phyloP scores from a whole-genome alignment of 2,797 vertebrate genomes.

The Sebastes hubbsi region DNA sequence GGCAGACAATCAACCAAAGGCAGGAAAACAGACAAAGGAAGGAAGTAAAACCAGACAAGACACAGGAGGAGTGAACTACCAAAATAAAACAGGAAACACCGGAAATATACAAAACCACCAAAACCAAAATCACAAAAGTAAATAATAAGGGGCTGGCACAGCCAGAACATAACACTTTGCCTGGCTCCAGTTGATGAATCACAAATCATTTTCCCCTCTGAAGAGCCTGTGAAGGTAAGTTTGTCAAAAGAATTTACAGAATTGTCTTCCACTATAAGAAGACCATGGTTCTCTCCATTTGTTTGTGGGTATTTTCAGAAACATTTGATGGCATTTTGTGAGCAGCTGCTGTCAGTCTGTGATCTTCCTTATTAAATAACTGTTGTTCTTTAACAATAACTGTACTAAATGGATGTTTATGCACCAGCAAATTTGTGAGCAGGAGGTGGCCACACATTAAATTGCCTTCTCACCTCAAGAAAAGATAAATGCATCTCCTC shows the following conservation, averaged over 20 bases:
- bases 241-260: not conserved
- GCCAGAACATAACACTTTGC: no score
- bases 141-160: no score
- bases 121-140: no score
- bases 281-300: not conserved
- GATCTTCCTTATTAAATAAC: not conserved
- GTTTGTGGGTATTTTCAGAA: not conserved
- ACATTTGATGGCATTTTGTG: not conserved
- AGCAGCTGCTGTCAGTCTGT: not conserved
- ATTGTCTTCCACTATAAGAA: not conserved
- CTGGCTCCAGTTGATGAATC: constrained; percentile 35
- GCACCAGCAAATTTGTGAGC: not conserved
- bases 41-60: no score
- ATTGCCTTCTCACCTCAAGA: not conserved
- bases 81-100: no score
- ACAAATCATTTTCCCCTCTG: not conserved
- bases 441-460: not conserved
- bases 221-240: not conserved
- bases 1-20: no score
- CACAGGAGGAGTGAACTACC: no score
- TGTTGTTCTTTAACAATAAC: not conserved
- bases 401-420: no score
- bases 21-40: no score
- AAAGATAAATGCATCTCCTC: not conserved
- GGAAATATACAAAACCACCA: no score